Conservation (phyloP, 1,140 invertebrate genomes). For the Drosophila kurseongensis region DNA sequence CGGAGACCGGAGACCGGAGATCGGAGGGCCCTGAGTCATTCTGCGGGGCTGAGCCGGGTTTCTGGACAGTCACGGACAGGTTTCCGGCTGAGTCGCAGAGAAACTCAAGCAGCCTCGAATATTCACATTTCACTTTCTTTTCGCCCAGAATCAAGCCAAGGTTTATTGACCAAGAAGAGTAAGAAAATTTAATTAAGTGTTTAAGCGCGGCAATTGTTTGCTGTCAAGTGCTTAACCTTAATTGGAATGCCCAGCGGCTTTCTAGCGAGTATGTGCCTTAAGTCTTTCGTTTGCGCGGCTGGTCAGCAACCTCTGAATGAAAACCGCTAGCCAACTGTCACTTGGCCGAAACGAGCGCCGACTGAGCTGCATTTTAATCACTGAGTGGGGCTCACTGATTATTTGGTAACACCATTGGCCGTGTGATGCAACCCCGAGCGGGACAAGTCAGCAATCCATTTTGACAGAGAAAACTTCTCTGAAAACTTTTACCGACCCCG, state of each 20-base stretch:
- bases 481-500: constrained; percentile 71
- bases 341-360: constrained; percentile 6
- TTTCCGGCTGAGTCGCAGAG: constrained; percentile 52
- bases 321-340: constrained; percentile 19
- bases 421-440: constrained; percentile 25
- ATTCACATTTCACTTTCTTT: constrained; percentile 73
- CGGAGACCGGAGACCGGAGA: background rate
- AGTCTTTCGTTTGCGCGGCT: constrained; percentile 65
- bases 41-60: constrained; percentile 33
- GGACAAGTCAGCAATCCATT: constrained; percentile 9
- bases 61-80: constrained; percentile 67
- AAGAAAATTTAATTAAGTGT: constrained; percentile 36
- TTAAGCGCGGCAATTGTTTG: constrained; percentile 3
- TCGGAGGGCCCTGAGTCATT: constrained; percentile 31
- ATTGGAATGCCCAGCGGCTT: constrained; percentile 44
- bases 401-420: constrained; percentile 46
- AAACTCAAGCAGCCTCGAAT: constrained; percentile 46
- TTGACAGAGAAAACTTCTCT: constrained; percentile 7
- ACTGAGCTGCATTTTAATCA: constrained; percentile 63
- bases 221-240: constrained; percentile 26
- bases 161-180: constrained; percentile 61
- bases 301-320: constrained; percentile 39
- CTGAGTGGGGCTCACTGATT: constrained; percentile 12
- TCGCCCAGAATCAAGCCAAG: constrained; percentile 65
- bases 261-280: constrained; percentile 65